phyloP scores from a whole-genome alignment of 2,113 vertebrate genomes.

The Motacilla alba region DNA sequence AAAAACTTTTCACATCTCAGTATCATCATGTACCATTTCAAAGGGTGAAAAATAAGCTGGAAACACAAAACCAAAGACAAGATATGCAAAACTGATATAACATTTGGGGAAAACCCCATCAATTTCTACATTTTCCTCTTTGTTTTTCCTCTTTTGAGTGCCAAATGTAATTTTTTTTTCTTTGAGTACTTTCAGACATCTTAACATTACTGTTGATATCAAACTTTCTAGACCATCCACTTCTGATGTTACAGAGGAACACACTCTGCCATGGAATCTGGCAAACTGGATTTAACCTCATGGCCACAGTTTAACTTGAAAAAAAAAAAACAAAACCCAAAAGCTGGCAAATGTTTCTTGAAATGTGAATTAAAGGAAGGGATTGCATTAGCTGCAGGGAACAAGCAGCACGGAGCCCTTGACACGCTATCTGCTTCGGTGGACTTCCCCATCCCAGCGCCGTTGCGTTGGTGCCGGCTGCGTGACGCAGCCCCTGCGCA shows the following conservation, averaged over 20 bases:
- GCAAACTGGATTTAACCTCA: background rate
- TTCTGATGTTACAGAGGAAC: background rate
- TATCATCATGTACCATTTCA: background rate
- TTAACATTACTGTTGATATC: background rate
- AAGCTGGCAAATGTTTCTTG: background rate
- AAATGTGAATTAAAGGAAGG: background rate
- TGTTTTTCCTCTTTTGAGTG: background rate
- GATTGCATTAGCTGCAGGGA: background rate
- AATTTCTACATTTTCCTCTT: background rate
- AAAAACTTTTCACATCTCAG: background rate
- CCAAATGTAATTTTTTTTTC: background rate
- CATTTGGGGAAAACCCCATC: accelerated
- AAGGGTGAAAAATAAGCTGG: background rate
- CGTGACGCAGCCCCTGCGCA: background rate
- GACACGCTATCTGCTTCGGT: accelerated
- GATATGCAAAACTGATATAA: background rate
- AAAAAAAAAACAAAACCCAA: too few species aligned
- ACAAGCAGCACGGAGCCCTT: background rate
- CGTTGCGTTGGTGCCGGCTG: background rate
- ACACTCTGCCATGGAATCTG: accelerated
- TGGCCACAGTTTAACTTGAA: background rate
- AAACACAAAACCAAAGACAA: background rate
- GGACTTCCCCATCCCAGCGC: background rate
- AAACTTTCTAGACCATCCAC: background rate
- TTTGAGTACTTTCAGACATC: background rate